A percentile compares a stretch with the other conserved stretches of the same genome.
These are phyloP conservation scores for Cyclophora albipunctata DNA, from an alignment of 2,888 invertebrate genomes.

Conservation along the genomic window DNA sequence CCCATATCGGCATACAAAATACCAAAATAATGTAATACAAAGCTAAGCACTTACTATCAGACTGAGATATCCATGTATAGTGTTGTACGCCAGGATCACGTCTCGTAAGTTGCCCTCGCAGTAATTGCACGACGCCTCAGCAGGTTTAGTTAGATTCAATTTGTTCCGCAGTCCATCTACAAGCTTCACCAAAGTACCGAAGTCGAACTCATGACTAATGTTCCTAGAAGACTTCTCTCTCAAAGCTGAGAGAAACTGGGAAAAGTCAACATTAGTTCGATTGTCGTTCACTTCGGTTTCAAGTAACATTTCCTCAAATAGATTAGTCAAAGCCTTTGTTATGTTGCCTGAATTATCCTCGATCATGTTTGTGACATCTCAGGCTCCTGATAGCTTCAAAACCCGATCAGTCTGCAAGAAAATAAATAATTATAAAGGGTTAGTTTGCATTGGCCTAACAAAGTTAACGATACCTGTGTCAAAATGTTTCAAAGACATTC, in stretches of 20 bases:
- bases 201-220: conserved; percentile 50
- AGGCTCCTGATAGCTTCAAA: neutral
- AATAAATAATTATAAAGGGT: neutral
- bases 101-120: conserved; percentile 77
- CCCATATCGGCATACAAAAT: too few relatives aligned
- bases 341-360: conserved; percentile 49
- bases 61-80: conserved; percentile 88
- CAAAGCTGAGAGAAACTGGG: conserved; percentile 49
- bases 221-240: conserved; percentile 46
- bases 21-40: too few relatives aligned
- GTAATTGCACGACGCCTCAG: conserved; percentile 60
- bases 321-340: conserved; percentile 52
- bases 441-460: neutral
- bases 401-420: conserved; percentile 25
- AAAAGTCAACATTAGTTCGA: conserved; percentile 43
- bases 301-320: conserved; percentile 59
- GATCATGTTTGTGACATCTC: conserved; percentile 35
- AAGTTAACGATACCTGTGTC: too few relatives aligned
- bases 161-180: conserved; percentile 53
- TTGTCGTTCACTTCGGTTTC: conserved; percentile 52
- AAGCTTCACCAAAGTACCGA: conserved; percentile 53
- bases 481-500: neutral
- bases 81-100: conserved; percentile 78
- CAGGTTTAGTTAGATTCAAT: conserved; percentile 48
- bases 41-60: conserved; percentile 77